Base-by-base conservation (phyloP, 1,140 invertebrate genomes). In the Dendrolimus kikuchii region DNA sequence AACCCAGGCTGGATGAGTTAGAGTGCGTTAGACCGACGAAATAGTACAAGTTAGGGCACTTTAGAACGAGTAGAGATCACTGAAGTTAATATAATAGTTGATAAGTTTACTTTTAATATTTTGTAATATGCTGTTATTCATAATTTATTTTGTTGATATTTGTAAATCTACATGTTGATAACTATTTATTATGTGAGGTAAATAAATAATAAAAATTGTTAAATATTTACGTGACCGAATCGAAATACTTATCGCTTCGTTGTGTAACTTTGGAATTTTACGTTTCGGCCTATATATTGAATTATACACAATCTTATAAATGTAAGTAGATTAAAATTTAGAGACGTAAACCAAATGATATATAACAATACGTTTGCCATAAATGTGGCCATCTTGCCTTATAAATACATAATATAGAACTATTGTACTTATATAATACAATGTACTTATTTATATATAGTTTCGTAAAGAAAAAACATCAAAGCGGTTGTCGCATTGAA, bases 71-170 rank as follows among this genome's bases (percentile, higher is more conserved):
- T 77, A 71, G 69, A 64, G 60, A 71, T 71, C 66, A 81, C 66
- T 69, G 70, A 74, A 68, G 58, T 52, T 57, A 23, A 23, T 23
- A 23, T 23, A 23, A 23, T 81, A 82, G 70, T 54, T 49, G 40
- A 44, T 85, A 81, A 79, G 74, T 55, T 60, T 85, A 77, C 74
- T 73, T 62, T 64, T 80, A 82, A 72, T 40, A 51, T 10, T 51
- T 78, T 80, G 74, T 81, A 83, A 77, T 83, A 83, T 86, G 71
- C 82, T 86, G 82, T 86, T 86, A 86, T 86, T 86, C 74, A 80
- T 86, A 86, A 86, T 83, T 86, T 86, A 86, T 86, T 86, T 86
- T 86, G 82, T 86, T 86, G 79, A 86, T 86, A 83, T 83, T 86
- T 83, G 81, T 86, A 86, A 86, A 83, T 82, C 82, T 82, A 79